A percentile compares a stretch with the other conserved stretches of the same genome.
Conservation (phyloP, 2,797 vertebrate species). For the Rhinichthys osculus region DNA sequence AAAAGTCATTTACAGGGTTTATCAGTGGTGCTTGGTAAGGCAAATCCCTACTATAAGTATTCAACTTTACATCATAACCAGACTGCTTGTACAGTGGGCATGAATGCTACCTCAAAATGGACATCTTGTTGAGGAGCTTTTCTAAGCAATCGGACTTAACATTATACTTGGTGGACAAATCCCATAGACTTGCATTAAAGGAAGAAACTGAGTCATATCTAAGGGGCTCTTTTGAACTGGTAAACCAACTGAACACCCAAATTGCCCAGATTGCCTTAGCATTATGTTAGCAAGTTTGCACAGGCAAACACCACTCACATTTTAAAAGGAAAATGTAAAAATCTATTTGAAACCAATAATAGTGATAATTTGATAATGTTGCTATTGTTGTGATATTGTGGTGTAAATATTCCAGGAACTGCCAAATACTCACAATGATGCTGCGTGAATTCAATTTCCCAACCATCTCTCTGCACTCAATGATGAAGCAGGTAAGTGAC, state of each 20-base stretch:
- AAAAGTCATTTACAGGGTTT: background rate
- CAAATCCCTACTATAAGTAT: background rate
- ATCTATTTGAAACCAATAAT: background rate
- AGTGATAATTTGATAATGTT: background rate
- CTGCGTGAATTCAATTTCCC: constrained; percentile 87
- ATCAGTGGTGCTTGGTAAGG: background rate
- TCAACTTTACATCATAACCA: background rate
- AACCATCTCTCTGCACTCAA: constrained; percentile 90
- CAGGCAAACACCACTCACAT: background rate
- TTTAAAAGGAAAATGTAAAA: background rate
- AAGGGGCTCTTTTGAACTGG: background rate
- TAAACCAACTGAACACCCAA: background rate
- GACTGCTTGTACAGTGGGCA: background rate
- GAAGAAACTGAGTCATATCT: background rate
- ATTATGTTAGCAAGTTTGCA: background rate
- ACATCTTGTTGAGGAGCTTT: background rate
- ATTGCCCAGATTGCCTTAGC: background rate
- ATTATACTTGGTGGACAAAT: background rate
- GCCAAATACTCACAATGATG: constrained; percentile 97
- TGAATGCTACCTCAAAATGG: background rate
- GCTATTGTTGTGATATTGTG: background rate
- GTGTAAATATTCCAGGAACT: constrained; percentile 78
- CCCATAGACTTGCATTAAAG: background rate
- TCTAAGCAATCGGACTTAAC: background rate
- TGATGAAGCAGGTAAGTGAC: constrained; percentile 93